These are phyloP conservation scores for Arctopsyche grandis DNA, from an alignment of 1,140 invertebrate genomes.

Conservation along the genomic window DNA sequence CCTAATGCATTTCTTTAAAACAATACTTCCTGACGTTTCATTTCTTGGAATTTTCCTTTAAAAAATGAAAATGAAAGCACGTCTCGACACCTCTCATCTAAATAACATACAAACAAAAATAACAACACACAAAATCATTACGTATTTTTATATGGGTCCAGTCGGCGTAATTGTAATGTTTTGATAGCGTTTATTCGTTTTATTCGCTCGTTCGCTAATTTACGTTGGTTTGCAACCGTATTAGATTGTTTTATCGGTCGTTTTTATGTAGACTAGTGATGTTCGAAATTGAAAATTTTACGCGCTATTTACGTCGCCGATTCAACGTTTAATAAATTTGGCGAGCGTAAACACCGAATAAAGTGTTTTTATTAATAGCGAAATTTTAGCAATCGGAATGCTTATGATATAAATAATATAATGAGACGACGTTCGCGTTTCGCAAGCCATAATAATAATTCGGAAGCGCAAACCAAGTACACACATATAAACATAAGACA, in stretches of 20 bases:
- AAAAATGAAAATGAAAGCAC: background rate
- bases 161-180: too few species aligned
- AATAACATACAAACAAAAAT: background rate
- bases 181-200: too few species aligned
- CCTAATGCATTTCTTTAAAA: slow-evolving; percentile 36
- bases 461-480: background rate
- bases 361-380: background rate
- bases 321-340: background rate
- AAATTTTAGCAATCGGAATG: background rate
- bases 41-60: background rate
- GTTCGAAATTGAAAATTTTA: background rate
- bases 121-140: too few species aligned
- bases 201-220: background rate
- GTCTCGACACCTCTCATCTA: background rate
- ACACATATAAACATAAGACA: background rate
- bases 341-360: background rate
- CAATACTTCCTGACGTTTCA: slow-evolving; percentile 12
- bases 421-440: background rate
- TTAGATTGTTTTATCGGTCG: background rate
- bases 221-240: background rate
- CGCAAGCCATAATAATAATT: background rate
- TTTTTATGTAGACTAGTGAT: background rate
- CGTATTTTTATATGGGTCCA: too few species aligned
- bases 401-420: background rate
- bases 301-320: background rate